Evolutionary conservation across 2,797 vertebrate species (phyloP).

Genomic region (Nannoperca obscura): DNA sequence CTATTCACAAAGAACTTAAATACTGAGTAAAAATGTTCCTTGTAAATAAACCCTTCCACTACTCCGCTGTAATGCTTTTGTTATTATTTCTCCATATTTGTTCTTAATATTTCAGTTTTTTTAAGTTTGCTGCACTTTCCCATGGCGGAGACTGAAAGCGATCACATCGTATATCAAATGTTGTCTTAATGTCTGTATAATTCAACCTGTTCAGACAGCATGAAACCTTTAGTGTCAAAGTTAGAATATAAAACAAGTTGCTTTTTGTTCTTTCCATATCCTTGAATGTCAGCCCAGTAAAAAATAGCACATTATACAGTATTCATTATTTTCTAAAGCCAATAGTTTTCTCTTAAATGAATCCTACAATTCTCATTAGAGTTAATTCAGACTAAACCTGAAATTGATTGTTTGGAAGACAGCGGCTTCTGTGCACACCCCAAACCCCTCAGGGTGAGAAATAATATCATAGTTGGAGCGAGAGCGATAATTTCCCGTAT

Average conservation of each 20-base stretch:
- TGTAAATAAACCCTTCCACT: no score
- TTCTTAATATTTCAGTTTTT: no score
- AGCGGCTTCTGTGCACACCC: background rate
- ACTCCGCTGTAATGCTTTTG: no score
- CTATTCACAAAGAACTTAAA: no score
- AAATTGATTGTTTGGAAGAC: constrained; percentile 36
- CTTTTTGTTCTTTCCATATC: background rate
- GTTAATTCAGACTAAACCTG: constrained; percentile 36
- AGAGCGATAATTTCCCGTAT: constrained; percentile 29
- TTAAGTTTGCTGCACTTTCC: no score
- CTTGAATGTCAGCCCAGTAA: background rate
- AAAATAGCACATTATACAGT: constrained; percentile 1
- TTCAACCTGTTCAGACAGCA: background rate
- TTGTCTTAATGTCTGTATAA: background rate
- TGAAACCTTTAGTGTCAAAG: background rate
- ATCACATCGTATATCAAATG: background rate
- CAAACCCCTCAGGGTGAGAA: constrained; percentile 14
- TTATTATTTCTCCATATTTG: no score
- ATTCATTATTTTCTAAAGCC: constrained; percentile 9
- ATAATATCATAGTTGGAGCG: constrained; percentile 21
- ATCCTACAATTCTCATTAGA: constrained; percentile 27
- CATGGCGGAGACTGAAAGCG: no score
- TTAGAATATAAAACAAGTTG: background rate
- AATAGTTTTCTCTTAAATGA: background rate
- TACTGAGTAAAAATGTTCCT: no score